Evolutionary conservation across 1,140 invertebrate genomes (phyloP), one percentile per base, ranked within the genome.

Genomic region (Pygmarrhopalites habei): DNA sequence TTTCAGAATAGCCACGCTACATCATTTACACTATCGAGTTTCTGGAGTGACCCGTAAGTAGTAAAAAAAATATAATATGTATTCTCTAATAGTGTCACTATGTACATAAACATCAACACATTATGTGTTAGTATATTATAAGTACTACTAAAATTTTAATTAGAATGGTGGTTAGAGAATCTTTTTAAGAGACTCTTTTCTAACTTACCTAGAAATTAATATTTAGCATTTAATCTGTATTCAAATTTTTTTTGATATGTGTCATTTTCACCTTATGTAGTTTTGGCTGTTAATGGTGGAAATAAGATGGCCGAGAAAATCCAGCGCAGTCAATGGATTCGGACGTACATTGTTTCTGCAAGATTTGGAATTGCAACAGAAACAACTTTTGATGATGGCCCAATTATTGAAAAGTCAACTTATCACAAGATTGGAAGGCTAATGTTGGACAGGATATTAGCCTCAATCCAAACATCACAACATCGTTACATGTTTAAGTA

Each of bases 401-500:
- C 78, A 75, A 79, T 90, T 32, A 73, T 86, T 1, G 85, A 88
- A 72, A 83, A 83, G 71, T 78, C 87, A 2, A 86, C 83, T 17
- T 92, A 81, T 74, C 76, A 79, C 44, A 85, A 88, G 76, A 77
- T 95, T 0, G 83, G 74, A 28, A 76, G 81, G 60, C 74, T 74
- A 28, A 79, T 82, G 61, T 77, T 95, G 12, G 87, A 92, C 69
- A 80, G 77, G 65, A 72, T 91, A 12, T 79, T 91, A 35, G 79
- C 86, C 7, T 78, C 85, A 3, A 84, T 90, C 74, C 89, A 94
- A 76, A 82, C 88, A 12, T 81, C 84, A 26, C 88, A 93, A 76
- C 90, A 92, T 75, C 83, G 80, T 67, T 82, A 84, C 71, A 89
- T 92, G 84, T 92, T 85, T 75, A 78, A 89, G 87, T 90, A 82